Evolutionary conservation across 2,113 vertebrate species (phyloP).

Genomic region (Pampusana beccarii): DNA sequence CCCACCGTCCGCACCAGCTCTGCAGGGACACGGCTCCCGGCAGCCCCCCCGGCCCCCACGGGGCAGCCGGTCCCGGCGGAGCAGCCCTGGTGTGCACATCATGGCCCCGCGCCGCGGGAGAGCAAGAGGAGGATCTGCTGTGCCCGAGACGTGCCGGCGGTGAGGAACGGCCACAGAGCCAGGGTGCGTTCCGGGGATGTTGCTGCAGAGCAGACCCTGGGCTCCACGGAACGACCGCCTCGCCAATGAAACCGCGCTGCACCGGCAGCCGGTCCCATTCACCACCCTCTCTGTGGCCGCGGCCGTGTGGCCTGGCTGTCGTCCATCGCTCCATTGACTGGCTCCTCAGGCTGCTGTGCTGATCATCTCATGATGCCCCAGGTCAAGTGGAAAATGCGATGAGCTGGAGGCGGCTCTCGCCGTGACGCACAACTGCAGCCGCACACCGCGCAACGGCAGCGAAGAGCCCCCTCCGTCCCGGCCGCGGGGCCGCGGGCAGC

Average conservation of each 20-base stretch:
- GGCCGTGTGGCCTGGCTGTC: not conserved
- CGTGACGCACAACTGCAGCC: not conserved
- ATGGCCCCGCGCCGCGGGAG: accelerated
- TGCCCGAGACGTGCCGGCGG: not conserved
- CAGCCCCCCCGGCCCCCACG: accelerated
- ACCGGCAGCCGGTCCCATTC: accelerated
- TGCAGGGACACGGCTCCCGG: too few species aligned
- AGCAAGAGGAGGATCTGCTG: not conserved
- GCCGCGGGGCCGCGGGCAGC: accelerated
- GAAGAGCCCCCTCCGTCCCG: accelerated
- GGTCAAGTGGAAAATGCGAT: not conserved
- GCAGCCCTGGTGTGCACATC: not conserved
- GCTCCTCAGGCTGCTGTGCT: not conserved
- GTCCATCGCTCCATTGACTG: accelerated
- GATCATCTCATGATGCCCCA: not conserved
- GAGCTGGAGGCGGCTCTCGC: not conserved
- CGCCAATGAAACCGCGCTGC: accelerated
- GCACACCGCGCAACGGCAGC: not conserved
- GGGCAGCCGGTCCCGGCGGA: accelerated
- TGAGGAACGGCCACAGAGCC: accelerated
- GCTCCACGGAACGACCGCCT: accelerated
- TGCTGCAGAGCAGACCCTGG: not conserved
- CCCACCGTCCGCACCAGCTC: not conserved
- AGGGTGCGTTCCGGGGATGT: accelerated
- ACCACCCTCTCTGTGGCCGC: accelerated